Evolutionary conservation across 92 coral and sea anemone species (phyloP).

Genomic region (Parazoanthus darwini): DNA sequence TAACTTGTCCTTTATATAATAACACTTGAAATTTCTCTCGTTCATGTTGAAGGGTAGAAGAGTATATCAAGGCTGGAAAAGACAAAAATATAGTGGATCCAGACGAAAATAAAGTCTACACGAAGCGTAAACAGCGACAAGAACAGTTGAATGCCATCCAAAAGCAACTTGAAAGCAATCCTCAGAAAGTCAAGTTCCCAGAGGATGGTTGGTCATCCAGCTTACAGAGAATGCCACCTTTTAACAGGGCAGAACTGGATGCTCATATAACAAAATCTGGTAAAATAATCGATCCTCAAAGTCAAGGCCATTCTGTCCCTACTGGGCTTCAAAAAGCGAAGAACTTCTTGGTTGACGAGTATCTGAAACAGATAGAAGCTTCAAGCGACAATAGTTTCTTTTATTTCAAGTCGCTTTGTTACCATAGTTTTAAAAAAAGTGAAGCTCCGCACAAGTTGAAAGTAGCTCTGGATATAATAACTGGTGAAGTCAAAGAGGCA

Average conservation of each 20-base stretch:
- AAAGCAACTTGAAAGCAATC: not conserved
- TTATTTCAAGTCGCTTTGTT: slow-evolving; percentile 51
- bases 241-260: slow-evolving; percentile 4
- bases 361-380: slow-evolving; percentile 35
- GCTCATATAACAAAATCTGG: slow-evolving; percentile 40
- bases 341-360: slow-evolving; percentile 49
- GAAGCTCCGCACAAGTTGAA: slow-evolving; percentile 57
- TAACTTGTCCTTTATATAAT: no score
- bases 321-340: slow-evolving; percentile 40
- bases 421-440: slow-evolving; percentile 56
- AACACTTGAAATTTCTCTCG: no score
- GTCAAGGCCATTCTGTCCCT: slow-evolving; percentile 9
- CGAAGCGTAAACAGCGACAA: slow-evolving; percentile 34
- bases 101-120: slow-evolving; percentile 26
- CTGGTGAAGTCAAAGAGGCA: slow-evolving; percentile 54
- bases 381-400: slow-evolving; percentile 42
- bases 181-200: no score
- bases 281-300: slow-evolving; percentile 20
- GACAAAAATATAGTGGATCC: slow-evolving; percentile 34
- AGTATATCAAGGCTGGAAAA: not conserved
- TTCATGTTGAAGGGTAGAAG: no score
- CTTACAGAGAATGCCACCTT: slow-evolving; percentile 24
- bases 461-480: slow-evolving; percentile 55
- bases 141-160: slow-evolving; percentile 14
- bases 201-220: not conserved